Evolutionary conservation across 2,888 invertebrate species (phyloP).

Genomic region (Eurytoma adleriae): DNA sequence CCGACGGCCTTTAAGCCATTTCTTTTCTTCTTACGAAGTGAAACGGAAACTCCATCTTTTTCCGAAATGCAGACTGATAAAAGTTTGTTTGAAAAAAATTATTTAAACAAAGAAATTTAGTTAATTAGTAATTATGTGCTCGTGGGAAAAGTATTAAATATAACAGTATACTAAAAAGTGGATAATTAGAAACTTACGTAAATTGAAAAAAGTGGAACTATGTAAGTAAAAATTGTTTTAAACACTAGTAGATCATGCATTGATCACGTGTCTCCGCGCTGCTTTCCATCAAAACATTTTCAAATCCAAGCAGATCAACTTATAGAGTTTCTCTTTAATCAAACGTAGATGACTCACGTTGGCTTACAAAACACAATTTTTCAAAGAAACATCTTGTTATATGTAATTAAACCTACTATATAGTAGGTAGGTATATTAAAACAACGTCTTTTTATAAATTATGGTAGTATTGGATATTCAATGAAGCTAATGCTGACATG

Average conservation of each 20-base stretch:
- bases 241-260: background rate
- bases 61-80: background rate
- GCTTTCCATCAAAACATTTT: constrained; percentile 15
- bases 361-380: background rate
- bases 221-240: background rate
- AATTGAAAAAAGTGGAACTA: background rate
- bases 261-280: no score
- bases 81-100: background rate
- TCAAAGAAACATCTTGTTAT: background rate
- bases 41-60: background rate
- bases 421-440: no score
- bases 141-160: background rate
- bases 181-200: background rate
- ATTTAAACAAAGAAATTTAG: no score
- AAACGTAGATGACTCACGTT: background rate
- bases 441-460: no score
- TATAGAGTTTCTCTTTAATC: constrained; percentile 5
- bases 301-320: constrained; percentile 7
- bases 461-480: no score
- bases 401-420: no score
- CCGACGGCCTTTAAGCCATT: background rate
- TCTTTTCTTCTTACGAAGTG: background rate
- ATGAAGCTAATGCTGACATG: no score
- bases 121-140: background rate
- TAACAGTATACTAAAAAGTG: background rate